Percentiles rank a stretch among this genome's conserved stretches.
Conservation (phyloP, 2,888 invertebrate species). For the Acleris cristana region DNA sequence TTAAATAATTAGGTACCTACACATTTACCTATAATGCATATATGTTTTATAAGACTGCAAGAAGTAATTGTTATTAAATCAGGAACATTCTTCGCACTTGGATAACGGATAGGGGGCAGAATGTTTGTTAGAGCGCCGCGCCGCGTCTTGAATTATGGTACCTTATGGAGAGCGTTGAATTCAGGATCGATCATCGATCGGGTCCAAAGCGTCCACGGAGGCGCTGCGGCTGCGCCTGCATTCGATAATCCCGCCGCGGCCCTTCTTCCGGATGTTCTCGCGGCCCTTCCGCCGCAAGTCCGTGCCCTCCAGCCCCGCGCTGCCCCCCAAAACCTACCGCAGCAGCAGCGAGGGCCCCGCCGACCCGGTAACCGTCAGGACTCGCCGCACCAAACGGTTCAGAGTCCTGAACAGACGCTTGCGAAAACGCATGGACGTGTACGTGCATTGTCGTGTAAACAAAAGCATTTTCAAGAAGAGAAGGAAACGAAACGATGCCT, state of each 20-base stretch:
- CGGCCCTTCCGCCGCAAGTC: slow-evolving; percentile 88
- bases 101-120: neutral
- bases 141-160: neutral
- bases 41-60: too few species aligned
- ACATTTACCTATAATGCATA: too few species aligned
- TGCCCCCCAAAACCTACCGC: slow-evolving; percentile 81
- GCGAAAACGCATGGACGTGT: slow-evolving; percentile 73
- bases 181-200: slow-evolving; percentile 82
- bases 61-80: too few species aligned
- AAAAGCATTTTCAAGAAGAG: slow-evolving; percentile 59
- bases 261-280: slow-evolving; percentile 86
- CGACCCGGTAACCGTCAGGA: slow-evolving; percentile 73
- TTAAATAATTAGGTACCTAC: too few species aligned
- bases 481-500: slow-evolving; percentile 57
- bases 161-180: slow-evolving; percentile 23
- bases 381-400: slow-evolving; percentile 66
- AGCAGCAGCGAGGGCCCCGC: slow-evolving; percentile 80
- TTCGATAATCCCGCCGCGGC: slow-evolving; percentile 81
- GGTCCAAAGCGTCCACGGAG: slow-evolving; percentile 78
- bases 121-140: neutral
- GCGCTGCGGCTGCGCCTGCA: slow-evolving; percentile 82
- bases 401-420: slow-evolving; percentile 69
- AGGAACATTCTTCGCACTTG: too few species aligned
- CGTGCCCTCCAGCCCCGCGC: slow-evolving; percentile 85
- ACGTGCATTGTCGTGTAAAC: slow-evolving; percentile 76